Conservation (phyloP, 2,797 vertebrate genomes). For the Amazona ochrocephala region DNA sequence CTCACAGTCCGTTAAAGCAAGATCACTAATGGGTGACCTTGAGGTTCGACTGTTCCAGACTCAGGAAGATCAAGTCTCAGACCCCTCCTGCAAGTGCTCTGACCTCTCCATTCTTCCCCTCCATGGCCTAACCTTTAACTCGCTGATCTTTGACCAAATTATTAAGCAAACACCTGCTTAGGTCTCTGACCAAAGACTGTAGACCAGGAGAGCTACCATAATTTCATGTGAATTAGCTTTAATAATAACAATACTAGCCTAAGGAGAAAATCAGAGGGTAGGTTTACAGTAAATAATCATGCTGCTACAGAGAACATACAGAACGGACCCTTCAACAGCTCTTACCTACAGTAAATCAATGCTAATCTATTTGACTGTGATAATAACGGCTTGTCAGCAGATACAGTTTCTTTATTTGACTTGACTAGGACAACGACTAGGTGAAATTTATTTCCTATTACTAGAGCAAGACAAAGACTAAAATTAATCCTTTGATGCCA, state of each 20-base stretch:
- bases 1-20: constrained; percentile 84
- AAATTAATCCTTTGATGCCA: constrained; percentile 66
- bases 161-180: constrained; percentile 99
- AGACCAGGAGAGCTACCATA: constrained; percentile 80
- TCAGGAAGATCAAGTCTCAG: constrained; percentile 92
- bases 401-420: constrained; percentile 63
- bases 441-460: constrained; percentile 69
- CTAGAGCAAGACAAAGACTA: constrained; percentile 45
- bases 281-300: constrained; percentile 74
- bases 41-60: constrained; percentile 92
- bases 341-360: constrained; percentile 65
- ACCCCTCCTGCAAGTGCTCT: constrained; percentile 85
- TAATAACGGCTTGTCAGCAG: constrained; percentile 66
- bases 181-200: constrained; percentile 82
- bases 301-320: constrained; percentile 50
- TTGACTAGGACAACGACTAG: constrained; percentile 47
- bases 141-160: constrained; percentile 99
- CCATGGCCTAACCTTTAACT: constrained; percentile 94
- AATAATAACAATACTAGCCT: constrained; percentile 79
- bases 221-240: constrained; percentile 88
- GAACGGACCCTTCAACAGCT: constrained; percentile 48
- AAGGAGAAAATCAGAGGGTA: constrained; percentile 84
- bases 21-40: constrained; percentile 99
- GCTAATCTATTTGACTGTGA: constrained; percentile 68
- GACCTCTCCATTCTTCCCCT: constrained; percentile 90